Evolutionary conservation across 2,797 vertebrate species (phyloP).

Genomic region (Hyperoplus lanceolatus): DNA sequence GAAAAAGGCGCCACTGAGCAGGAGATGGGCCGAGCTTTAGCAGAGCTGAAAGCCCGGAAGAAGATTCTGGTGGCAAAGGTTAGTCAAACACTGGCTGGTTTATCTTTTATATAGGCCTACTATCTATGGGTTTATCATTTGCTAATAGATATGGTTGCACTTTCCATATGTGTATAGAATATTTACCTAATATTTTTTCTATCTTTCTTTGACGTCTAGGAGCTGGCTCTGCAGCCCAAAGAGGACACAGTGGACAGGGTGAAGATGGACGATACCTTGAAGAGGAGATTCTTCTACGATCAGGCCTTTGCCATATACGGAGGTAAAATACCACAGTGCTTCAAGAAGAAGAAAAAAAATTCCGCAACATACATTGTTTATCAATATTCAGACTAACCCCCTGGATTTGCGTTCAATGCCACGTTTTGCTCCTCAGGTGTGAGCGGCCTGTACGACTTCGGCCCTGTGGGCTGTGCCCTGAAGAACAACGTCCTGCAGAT

Average conservation of each 20-base stretch:
- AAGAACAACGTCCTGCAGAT: conserved; percentile 98
- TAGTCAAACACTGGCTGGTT: background rate
- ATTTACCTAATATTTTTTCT: background rate
- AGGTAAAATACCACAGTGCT: conserved; percentile 76
- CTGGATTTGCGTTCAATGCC: background rate
- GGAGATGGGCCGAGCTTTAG: conserved; percentile 91
- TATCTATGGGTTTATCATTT: too few species aligned
- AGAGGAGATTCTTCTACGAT: conserved; percentile 95
- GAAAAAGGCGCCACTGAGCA: conserved; percentile 42
- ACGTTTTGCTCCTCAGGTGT: conserved; percentile 86
- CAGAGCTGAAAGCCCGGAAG: conserved; percentile 94
- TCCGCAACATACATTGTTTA: background rate
- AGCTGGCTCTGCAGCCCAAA: conserved; percentile 92
- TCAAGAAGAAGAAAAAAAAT: background rate
- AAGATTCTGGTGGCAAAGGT: conserved; percentile 93
- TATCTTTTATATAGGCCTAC: background rate
- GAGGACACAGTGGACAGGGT: conserved; percentile 91
- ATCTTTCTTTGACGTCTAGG: conserved; percentile 75
- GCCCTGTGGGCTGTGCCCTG: conserved; percentile 96
- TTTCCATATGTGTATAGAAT: background rate
- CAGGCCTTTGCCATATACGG: conserved; percentile 97
- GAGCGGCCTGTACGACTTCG: conserved; percentile 97
- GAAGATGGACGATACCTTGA: conserved; percentile 96
- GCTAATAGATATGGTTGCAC: background rate
- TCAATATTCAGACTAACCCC: background rate